A percentile compares a stretch with the other conserved stretches of the same genome.
Conservation (phyloP, 2,888 invertebrate species). For the Pinctada fucata region DNA sequence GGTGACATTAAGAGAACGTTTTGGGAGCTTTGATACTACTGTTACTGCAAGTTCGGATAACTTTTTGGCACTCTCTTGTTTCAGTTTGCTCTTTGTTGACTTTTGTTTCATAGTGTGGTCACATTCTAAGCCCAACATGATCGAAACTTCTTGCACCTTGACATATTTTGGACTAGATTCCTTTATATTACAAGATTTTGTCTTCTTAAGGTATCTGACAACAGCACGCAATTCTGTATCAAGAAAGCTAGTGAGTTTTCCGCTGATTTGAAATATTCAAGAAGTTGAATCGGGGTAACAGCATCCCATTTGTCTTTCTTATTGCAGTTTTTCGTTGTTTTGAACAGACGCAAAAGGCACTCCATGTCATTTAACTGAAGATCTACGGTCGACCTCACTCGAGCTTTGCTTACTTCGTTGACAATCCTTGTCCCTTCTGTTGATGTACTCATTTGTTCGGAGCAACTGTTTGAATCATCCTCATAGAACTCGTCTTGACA, state of each 20-base stretch:
- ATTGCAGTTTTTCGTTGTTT: constrained; percentile 19
- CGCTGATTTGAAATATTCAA: constrained; percentile 1
- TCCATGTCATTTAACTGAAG: background rate
- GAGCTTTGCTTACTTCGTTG: too few relatives aligned
- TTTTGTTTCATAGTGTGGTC: background rate
- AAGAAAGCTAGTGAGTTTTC: constrained; percentile 13
- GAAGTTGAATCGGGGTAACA: constrained; percentile 8
- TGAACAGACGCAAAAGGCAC: constrained; percentile 10
- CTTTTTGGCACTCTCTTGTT: background rate
- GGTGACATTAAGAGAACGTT: constrained; percentile 33
- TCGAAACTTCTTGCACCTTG: constrained; percentile 21
- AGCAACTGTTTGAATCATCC: too few relatives aligned
- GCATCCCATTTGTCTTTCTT: constrained; percentile 17
- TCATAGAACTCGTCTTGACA: constrained; percentile 1
- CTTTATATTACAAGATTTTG: constrained; percentile 28
- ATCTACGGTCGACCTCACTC: background rate
- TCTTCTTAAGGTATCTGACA: constrained; percentile 37
- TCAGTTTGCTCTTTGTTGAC: background rate
- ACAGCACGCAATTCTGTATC: constrained; percentile 35
- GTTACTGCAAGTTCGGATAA: constrained; percentile 22
- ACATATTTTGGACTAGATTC: constrained; percentile 29
- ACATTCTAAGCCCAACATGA: constrained; percentile 17
- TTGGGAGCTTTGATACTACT: constrained; percentile 33
- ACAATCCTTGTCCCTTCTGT: too few relatives aligned
- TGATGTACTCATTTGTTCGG: too few relatives aligned